phyloP scores from a whole-genome alignment of 2,113 vertebrate species.

The Halichoeres trimaculatus region DNA sequence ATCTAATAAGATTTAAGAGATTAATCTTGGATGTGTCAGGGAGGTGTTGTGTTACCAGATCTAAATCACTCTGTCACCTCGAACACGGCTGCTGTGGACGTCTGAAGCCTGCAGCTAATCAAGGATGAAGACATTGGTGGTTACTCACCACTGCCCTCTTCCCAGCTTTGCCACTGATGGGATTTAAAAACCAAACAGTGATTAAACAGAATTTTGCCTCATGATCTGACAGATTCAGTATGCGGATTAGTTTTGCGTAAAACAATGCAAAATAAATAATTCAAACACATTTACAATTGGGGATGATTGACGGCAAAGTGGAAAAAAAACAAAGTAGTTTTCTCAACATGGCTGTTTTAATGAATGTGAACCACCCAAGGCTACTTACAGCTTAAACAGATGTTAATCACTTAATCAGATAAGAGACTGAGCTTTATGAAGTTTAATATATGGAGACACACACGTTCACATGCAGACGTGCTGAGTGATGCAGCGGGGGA shows the following conservation, averaged over 20 bases:
- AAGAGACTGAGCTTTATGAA: constrained; percentile 75
- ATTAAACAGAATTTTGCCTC: neutral
- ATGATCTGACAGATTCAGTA: neutral
- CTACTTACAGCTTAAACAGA: constrained; percentile 73
- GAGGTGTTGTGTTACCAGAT: constrained; percentile 47
- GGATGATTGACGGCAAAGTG: neutral
- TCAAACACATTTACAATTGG: neutral
- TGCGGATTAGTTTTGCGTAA: neutral
- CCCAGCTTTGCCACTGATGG: constrained; percentile 3
- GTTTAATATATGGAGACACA: constrained; percentile 73
- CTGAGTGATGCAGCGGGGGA: constrained; percentile 64
- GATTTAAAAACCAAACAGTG: constrained; percentile 6
- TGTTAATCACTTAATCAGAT: constrained; percentile 80
- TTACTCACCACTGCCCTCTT: constrained; percentile 12
- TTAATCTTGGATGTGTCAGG: constrained; percentile 58
- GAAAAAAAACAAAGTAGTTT: constrained; percentile 4
- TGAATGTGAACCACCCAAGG: constrained; percentile 54
- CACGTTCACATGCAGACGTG: constrained; percentile 61
- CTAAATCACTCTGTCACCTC: constrained; percentile 49
- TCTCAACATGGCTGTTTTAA: constrained; percentile 44
- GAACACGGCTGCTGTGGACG: constrained; percentile 38
- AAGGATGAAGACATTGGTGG: constrained; percentile 10
- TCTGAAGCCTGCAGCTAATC: constrained; percentile 50
- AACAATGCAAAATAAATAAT: neutral
- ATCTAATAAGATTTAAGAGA: constrained; percentile 64